Conservation (phyloP, 2,888 invertebrate species). For the Pegoplata infirma region DNA sequence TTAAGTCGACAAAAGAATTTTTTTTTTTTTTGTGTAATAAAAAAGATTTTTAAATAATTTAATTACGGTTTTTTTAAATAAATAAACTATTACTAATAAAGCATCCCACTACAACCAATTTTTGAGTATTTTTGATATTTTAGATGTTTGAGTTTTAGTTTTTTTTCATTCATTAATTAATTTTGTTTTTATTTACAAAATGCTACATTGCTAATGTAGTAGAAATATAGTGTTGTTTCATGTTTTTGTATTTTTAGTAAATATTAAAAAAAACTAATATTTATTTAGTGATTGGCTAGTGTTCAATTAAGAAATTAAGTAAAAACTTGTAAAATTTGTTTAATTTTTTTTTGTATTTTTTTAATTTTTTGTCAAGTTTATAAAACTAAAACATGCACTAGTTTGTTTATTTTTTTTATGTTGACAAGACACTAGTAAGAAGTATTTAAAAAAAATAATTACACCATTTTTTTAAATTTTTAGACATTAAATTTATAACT, state of each 20-base stretch:
- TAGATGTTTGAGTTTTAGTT: background rate
- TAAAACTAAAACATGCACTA: background rate
- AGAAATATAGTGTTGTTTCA: background rate
- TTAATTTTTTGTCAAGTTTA: background rate
- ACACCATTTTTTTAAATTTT: no score
- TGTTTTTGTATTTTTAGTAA: background rate
- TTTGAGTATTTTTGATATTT: conserved; percentile 68
- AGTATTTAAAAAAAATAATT: background rate
- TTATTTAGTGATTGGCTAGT: background rate
- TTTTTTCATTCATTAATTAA: background rate
- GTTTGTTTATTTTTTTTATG: background rate
- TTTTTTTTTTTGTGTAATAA: no score
- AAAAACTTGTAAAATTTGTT: background rate
- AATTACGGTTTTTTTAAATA: background rate
- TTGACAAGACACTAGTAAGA: background rate
- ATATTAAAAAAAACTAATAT: background rate
- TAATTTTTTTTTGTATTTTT: no score
- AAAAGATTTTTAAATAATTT: background rate
- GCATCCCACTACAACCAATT: conserved; percentile 75
- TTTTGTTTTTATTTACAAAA: background rate
- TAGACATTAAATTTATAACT: no score
- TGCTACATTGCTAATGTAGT: background rate
- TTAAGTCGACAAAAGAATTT: no score
- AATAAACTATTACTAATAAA: conserved; percentile 4
- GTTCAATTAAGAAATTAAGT: background rate